Evolutionary conservation across 2,113 vertebrate species (phyloP), one percentile per base, ranked within the genome.

Genomic region (Hippoglossus stenolepis): DNA sequence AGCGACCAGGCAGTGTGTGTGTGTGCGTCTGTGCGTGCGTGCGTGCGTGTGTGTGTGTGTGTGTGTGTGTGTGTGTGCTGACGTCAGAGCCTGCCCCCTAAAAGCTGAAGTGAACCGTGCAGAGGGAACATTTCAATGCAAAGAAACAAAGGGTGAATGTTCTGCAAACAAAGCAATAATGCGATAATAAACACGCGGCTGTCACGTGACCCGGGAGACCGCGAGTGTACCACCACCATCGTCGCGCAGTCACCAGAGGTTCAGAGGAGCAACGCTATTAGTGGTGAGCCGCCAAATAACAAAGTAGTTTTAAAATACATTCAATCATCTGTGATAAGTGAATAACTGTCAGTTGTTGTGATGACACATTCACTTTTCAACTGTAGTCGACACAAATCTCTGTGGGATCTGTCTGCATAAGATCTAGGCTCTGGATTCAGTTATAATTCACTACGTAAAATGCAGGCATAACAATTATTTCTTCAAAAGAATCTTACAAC

Each of bases 41-140:
- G 23, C 23, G 62, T 65, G 66, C 54, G 58, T 26, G 67, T 59
- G 64, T 82, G 69, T 82, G 82, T 80, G 66, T 54, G 62, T 65
- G 66, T 59, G 58, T 26, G 67, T 59, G 77, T 68, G 77, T 35
- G 66, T 80, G 69, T 82, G 82, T 82, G 68, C 64, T 92, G 89
- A 93, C 92, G 91, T 93, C 93, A 93, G 21, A 78, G 58, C 63
- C 68, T 69, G 67, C 59, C 78, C 80, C 51, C 65, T 65, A 70
- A 82, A 85, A 82, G 85, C 85, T 57, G 56, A 74, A 81, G 61
- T 49, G 79, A 79, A 73, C 63, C 54, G 68, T 69, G 61, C 77
- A n/a, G 64, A 35, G 11, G 15, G 68, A 23, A 71, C 23, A 72
- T 77, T 3, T 65, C 18, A 47, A 20, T 11, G 75, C 31, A 3